Conservation (phyloP, 1,140 invertebrate genomes). For the Ooceraea biroi region DNA sequence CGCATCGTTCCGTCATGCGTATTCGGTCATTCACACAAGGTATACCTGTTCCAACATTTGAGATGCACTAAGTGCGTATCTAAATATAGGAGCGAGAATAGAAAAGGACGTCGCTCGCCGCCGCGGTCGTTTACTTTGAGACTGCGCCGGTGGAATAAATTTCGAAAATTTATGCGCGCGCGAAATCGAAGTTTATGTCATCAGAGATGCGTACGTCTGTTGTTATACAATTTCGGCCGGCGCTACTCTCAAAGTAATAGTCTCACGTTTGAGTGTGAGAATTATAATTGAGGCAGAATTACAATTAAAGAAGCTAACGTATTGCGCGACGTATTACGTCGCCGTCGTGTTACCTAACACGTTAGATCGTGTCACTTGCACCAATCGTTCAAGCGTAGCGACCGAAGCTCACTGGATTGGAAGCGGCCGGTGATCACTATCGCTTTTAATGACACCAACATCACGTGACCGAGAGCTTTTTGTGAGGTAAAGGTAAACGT, state of each 20-base stretch:
- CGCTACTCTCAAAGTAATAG: not conserved
- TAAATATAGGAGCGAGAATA: slow-evolving; percentile 71
- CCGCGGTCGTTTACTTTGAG: not conserved
- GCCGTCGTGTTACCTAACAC: not conserved
- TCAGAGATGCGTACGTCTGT: too few relatives aligned
- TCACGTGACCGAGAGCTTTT: too few relatives aligned
- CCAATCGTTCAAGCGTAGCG: not conserved
- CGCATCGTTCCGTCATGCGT: slow-evolving; percentile 68
- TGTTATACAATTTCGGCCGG: too few relatives aligned
- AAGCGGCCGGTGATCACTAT: slow-evolving; percentile 8
- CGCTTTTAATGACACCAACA: slow-evolving; percentile 12
- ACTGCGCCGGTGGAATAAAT: not conserved
- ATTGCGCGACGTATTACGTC: not conserved
- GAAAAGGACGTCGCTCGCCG: slow-evolving; percentile 10
- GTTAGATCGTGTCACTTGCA: slow-evolving; percentile 18
- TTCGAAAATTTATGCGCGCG: not conserved
- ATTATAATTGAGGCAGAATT: too few relatives aligned
- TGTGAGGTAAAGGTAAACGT: too few relatives aligned
- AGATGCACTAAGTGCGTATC: slow-evolving; percentile 71
- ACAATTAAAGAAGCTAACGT: not conserved
- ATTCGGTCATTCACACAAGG: slow-evolving; percentile 75
- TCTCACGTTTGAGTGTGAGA: too few relatives aligned
- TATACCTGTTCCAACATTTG: slow-evolving; percentile 74
- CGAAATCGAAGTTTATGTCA: not conserved
- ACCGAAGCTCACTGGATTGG: slow-evolving; percentile 17